Evolutionary conservation across 2,888 invertebrate species (phyloP), one percentile per base, ranked within the genome.

Genomic region (Dioctria rufipes): DNA sequence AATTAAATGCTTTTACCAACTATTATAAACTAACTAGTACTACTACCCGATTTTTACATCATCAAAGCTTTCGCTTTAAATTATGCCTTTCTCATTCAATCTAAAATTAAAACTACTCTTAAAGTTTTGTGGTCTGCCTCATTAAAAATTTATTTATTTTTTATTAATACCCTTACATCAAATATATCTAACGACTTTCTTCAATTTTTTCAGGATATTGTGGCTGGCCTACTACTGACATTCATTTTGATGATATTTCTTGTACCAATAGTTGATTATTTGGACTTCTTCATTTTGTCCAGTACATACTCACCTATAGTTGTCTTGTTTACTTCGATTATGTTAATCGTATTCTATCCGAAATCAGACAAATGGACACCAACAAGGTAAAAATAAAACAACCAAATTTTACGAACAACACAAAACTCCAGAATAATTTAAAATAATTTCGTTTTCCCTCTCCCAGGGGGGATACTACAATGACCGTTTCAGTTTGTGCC

Each of bases 281-380:
- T 95, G 81, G 97, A 97, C 88, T 91, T 92, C 81, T 92, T 93
- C 85, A 90, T 95, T 81, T 89, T 96, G 78, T 93, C 94, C 1
- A 92, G 91, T 85, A 89, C 90, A 61, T 92, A 91, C 86, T 91
- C 95, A 4, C 94, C 96, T 4, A 84, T 92, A 49, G 85, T 93
- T 65, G 89, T 96, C 61, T 85, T 95, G 6, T 88, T 92, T 2
- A 87, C 92, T 54, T 93, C 95, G 73, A 91, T 95, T 83, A 88
- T 92, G 43, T 91, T 93, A 85, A 93, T 96, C 82, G 91, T 94
- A 61, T 94, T 93, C 87, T 95, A 96, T 88, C 98, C 97, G 0
- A 92, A 93, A 83, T 93, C 95, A 75, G 94, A 95, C 84, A 93
- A 93, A 85, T 97, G 97, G 96, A 97, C 96, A 78, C 96, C 97